phyloP scores from a whole-genome alignment of 2,888 invertebrate species.

The Subacronicta megacephala region DNA sequence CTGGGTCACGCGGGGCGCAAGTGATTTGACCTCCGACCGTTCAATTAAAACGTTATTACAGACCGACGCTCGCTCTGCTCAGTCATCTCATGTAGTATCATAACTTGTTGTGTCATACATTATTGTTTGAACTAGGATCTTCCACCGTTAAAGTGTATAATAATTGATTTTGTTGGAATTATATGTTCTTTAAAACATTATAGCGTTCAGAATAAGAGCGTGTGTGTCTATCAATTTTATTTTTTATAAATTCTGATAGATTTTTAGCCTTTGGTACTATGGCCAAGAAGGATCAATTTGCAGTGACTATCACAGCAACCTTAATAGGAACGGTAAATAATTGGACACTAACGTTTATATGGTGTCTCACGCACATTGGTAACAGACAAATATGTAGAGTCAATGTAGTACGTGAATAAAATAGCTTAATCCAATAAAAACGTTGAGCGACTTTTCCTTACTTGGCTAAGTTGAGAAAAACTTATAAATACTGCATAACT shows the following conservation, averaged over 20 bases:
- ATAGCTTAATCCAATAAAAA: constrained; percentile 25
- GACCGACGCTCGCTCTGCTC: constrained; percentile 63
- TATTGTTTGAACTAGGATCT: constrained; percentile 39
- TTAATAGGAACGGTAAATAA: constrained; percentile 3
- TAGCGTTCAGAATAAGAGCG: no score
- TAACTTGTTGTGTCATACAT: constrained; percentile 52
- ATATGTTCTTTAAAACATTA: no score
- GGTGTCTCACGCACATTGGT: constrained; percentile 2
- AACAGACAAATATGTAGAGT: constrained; percentile 3
- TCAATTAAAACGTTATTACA: constrained; percentile 85
- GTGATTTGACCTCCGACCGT: constrained; percentile 88
- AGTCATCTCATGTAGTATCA: constrained; percentile 66
- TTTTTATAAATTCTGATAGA: no score
- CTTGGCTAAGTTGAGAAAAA: constrained; percentile 47
- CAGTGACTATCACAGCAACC: not conserved
- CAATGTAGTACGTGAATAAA: constrained; percentile 27
- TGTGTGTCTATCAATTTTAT: no score
- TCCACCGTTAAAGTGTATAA: constrained; percentile 6
- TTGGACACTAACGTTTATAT: constrained; percentile 6
- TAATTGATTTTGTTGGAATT: no score
- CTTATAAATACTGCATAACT: constrained; percentile 14
- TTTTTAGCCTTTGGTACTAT: not conserved
- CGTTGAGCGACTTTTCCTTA: constrained; percentile 40
- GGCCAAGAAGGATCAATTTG: not conserved
- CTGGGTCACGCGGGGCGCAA: constrained; percentile 74